Base-by-base conservation (phyloP, 1,140 invertebrate genomes). In the Caenorhabditis briggsae region DNA sequence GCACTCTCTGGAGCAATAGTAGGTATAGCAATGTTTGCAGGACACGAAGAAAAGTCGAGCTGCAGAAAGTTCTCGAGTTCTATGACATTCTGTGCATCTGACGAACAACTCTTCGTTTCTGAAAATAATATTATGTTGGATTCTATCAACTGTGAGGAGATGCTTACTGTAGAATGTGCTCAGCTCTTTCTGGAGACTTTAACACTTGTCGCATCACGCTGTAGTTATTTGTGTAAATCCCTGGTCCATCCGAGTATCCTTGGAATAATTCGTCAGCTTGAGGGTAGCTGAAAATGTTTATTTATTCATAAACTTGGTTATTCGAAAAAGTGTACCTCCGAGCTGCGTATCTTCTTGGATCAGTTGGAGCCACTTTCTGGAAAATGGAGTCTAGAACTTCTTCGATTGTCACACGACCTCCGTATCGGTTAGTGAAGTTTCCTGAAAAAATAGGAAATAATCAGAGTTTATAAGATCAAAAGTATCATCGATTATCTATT, bases 21-120 rank as follows among this genome's bases (percentile, higher is more conserved):
- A 94, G 89, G 96, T 96, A 86, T 95, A 95, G 93, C 97, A 98
- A 93, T 97, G 97, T 93, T 97, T 96, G 93, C 97, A 98, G 84
- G 95, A 95, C 91, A 96, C 96, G 93, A 95, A 97, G 90, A 94
- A 94, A 89, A 89, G 86, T 50, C 92, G 90, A 5, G 93, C 94
- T 64, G 93, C 91, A 23, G 90, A 90, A 61, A 93, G 88, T 25
- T 91, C 90, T 18, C 91, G 89, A 23, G 90, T 91, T 48, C 92
- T 92, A 16, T 90, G 89, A 87, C 94, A 94, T 23, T 92, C 86
- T 11, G 91, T 88, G 83, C 93, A 94, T 82, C 91, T 89, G 9
- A 94, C 92, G 43, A 90, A 85, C 2, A 93, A 58, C 18, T 89
- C 87, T 58, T 92, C 91, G 33, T 88, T 86, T 86, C 89, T 33